Conservation (phyloP, 2,888 invertebrate genomes). For the Megaustenia siamemsis region DNA sequence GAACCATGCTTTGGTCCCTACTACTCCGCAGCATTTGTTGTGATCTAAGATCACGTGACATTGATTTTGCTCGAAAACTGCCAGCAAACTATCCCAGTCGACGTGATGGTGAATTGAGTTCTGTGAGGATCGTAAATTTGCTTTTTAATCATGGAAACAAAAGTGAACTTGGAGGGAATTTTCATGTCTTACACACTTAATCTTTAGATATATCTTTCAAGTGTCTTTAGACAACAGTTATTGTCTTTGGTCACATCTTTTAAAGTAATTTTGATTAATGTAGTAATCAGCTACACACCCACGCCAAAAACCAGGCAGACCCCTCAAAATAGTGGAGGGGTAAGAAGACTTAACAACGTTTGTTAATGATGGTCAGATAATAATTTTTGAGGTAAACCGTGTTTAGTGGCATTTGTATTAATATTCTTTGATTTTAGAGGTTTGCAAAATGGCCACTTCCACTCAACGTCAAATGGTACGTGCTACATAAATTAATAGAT, state of each 20-base stretch:
- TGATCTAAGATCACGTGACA: conserved; percentile 35
- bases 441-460: background rate
- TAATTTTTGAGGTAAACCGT: conserved; percentile 47
- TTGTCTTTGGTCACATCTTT: conserved; percentile 45
- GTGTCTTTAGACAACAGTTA: conserved; percentile 43
- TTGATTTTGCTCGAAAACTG: background rate
- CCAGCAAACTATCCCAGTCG: conserved; percentile 21
- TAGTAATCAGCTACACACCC: conserved; percentile 20
- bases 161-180: conserved; percentile 49
- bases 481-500: conserved; percentile 70
- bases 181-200: conserved; percentile 27
- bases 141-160: conserved; percentile 47
- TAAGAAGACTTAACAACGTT: conserved; percentile 11
- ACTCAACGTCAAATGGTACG: background rate
- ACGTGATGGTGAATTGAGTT: conserved; percentile 46
- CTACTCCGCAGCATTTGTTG: background rate
- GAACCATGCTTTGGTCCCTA: background rate
- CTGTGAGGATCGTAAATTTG: conserved; percentile 53
- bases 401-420: conserved; percentile 39
- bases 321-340: conserved; percentile 33
- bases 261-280: background rate
- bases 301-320: background rate
- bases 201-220: conserved; percentile 39
- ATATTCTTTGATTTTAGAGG: conserved; percentile 9
- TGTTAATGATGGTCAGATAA: conserved; percentile 18